A percentile compares a stretch with the other conserved stretches of the same genome.
Conservation (phyloP, 2,888 invertebrate genomes). For the Torymus auratus region DNA sequence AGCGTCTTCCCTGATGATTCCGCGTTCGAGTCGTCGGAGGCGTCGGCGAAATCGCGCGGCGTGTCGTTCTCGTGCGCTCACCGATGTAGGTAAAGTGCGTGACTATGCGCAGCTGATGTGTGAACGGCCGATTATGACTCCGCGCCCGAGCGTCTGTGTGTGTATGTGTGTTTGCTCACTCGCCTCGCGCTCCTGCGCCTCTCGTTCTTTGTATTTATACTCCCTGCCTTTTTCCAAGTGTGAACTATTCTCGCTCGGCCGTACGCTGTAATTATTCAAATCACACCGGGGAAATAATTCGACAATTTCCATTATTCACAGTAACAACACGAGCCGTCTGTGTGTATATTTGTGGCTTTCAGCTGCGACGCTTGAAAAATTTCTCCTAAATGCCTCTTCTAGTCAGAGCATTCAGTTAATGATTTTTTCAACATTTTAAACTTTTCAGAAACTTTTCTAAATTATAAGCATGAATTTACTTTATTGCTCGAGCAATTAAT, state of each 20-base stretch:
- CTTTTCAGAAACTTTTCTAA: too few relatives aligned
- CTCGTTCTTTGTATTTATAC: conserved; percentile 26
- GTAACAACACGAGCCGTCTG: conserved; percentile 18
- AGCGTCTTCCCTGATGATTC: conserved; percentile 69
- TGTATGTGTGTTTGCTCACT: background rate
- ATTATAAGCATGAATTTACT: too few relatives aligned
- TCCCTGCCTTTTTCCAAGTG: conserved; percentile 26
- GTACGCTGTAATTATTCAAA: conserved; percentile 55
- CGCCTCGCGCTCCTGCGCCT: too few relatives aligned
- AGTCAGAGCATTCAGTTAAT: too few relatives aligned
- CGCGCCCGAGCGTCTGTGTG: background rate
- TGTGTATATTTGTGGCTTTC: background rate
- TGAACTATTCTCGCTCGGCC: conserved; percentile 36
- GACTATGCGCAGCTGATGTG: conserved; percentile 66
- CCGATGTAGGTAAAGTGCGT: conserved; percentile 56
- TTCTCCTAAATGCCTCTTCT: background rate
- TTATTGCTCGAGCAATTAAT: too few relatives aligned
- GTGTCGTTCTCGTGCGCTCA: conserved; percentile 65
- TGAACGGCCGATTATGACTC: conserved; percentile 61
- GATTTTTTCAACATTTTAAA: too few relatives aligned
- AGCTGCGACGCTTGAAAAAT: conserved; percentile 16
- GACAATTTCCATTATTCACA: conserved; percentile 49
- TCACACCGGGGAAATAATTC: conserved; percentile 46
- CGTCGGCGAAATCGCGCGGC: conserved; percentile 47
- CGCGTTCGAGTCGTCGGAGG: conserved; percentile 61